These are phyloP conservation scores for Artemia franciscana DNA, from an alignment of 1,140 invertebrate species.

Conservation along the genomic window DNA sequence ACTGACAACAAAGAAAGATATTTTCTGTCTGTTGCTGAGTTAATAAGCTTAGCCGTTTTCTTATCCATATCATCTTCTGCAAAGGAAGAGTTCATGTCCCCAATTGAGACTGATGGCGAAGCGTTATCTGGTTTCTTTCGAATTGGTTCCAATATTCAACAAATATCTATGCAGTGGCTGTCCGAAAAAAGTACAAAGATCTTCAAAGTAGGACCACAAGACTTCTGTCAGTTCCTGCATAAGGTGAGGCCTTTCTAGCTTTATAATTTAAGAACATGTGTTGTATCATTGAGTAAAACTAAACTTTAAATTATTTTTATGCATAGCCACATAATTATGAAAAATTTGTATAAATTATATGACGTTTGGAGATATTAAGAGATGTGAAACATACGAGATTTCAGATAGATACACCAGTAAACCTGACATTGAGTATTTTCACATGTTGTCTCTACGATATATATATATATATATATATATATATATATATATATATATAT, in stretches of 20 bases:
- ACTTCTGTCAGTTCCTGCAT: conserved; percentile 53
- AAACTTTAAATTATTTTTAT: too few species aligned
- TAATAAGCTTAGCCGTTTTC: conserved; percentile 63
- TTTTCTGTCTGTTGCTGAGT: conserved; percentile 55
- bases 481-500: too few species aligned
- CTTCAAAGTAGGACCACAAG: conserved; percentile 41
- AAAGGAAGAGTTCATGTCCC: conserved; percentile 25
- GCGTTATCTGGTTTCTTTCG: not conserved
- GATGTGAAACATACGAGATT: too few species aligned
- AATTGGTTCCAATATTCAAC: conserved; percentile 44
- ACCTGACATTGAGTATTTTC: too few species aligned
- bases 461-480: too few species aligned
- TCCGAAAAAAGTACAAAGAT: conserved; percentile 47
- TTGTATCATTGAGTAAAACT: too few species aligned
- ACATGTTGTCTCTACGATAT: too few species aligned
- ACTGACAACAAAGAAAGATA: conserved; percentile 51
- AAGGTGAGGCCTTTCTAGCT: conserved; percentile 28
- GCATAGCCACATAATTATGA: too few species aligned
- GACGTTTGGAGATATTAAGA: too few species aligned
- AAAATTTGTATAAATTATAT: too few species aligned
- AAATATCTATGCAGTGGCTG: conserved; percentile 61
- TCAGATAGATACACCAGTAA: too few species aligned
- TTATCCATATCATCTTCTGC: conserved; percentile 49
- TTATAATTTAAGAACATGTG: too few species aligned
- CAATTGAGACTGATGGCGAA: not conserved